Evolutionary conservation across 1,140 invertebrate genomes (phyloP).

Genomic region (Goniozus legneri): DNA sequence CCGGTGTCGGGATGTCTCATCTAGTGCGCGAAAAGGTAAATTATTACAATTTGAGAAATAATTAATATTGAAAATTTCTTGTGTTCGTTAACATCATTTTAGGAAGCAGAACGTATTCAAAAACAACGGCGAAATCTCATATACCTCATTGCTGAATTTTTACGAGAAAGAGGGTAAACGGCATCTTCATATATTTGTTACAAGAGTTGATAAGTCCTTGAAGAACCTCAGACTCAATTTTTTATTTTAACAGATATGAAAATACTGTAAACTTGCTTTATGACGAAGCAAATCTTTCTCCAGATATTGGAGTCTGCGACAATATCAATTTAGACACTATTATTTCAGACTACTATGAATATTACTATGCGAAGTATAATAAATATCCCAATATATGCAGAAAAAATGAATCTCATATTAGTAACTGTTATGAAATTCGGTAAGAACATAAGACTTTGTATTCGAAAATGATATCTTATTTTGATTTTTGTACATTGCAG

Average conservation of each 20-base stretch:
- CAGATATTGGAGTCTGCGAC: conserved; percentile 77
- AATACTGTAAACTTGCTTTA: conserved; percentile 61
- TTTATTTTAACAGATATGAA: conserved; percentile 49
- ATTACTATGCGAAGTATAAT: conserved; percentile 80
- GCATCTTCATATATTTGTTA: conserved; percentile 23
- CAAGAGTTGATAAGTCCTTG: too few species aligned
- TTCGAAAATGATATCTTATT: too few species aligned
- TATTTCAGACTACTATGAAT: conserved; percentile 83
- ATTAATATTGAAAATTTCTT: conserved; percentile 2
- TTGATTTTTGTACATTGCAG: too few species aligned
- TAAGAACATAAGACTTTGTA: too few species aligned
- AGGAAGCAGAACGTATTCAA: conserved; percentile 61
- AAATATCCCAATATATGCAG: conserved; percentile 79
- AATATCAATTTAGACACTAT: conserved; percentile 87
- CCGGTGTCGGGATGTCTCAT: conserved; percentile 3
- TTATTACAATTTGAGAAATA: neutral
- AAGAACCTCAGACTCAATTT: too few species aligned
- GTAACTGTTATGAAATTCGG: too few species aligned
- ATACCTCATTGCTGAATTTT: conserved; percentile 74
- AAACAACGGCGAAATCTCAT: conserved; percentile 70
- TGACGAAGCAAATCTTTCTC: conserved; percentile 66
- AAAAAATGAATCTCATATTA: conserved; percentile 51
- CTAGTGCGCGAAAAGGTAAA: conserved; percentile 28
- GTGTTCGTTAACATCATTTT: conserved; percentile 30
- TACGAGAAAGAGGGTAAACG: conserved; percentile 71